Percentiles rank a stretch among this genome's conserved stretches.
phyloP scores from a whole-genome alignment of 2,113 vertebrate genomes.

The Acrocephalus kingi region DNA sequence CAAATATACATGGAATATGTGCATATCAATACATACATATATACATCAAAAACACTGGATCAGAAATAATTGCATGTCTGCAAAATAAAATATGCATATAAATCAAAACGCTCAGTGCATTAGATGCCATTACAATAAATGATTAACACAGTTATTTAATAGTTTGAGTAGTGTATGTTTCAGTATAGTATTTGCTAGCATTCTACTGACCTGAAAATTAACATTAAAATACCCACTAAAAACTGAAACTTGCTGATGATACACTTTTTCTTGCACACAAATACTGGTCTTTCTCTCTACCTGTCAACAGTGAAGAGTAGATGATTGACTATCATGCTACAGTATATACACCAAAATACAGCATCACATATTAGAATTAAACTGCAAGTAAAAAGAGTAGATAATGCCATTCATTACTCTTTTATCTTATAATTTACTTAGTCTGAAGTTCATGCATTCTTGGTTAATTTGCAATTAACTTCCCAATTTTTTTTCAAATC shows the following conservation, averaged over 20 bases:
- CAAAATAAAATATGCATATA: conserved; percentile 70
- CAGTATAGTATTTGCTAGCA: conserved; percentile 52
- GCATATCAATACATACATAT: conserved; percentile 59
- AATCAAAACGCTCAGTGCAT: conserved; percentile 68
- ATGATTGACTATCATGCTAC: neutral
- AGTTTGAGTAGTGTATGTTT: conserved; percentile 58
- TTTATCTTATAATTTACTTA: neutral
- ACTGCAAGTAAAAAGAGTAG: neutral
- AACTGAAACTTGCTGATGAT: conserved; percentile 34
- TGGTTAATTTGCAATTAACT: neutral
- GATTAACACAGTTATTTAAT: conserved; percentile 60
- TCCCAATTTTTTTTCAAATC: neutral
- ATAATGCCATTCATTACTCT: neutral
- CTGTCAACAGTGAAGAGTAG: neutral
- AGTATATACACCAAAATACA: conserved; percentile 5
- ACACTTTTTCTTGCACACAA: conserved; percentile 40
- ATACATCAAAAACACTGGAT: conserved; percentile 65
- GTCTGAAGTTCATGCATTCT: neutral
- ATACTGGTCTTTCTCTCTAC: neutral
- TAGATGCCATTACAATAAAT: conserved; percentile 68
- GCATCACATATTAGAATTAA: neutral
- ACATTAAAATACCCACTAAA: conserved; percentile 27
- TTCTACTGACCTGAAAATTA: conserved; percentile 44
- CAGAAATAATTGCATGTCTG: conserved; percentile 70
- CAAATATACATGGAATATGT: conserved; percentile 35